A percentile compares a stretch with the other conserved stretches of the same genome.
These are phyloP conservation scores for Todiramphus chloris DNA, from an alignment of 2,113 vertebrate genomes.

Conservation along the genomic window DNA sequence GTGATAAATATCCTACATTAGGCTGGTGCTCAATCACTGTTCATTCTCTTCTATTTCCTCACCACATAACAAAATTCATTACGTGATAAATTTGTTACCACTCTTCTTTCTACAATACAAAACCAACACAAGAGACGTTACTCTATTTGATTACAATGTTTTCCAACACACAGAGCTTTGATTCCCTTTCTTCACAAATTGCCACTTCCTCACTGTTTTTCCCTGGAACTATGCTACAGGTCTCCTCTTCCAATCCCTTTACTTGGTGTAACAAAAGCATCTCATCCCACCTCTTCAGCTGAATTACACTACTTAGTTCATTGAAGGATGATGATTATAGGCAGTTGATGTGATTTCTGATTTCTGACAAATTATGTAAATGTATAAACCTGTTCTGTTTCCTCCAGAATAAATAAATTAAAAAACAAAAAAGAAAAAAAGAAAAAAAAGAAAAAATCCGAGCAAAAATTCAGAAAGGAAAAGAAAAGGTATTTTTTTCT, in stretches of 20 bases:
- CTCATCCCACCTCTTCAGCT: neutral
- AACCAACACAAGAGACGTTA: neutral
- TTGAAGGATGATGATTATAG: neutral
- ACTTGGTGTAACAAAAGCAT: neutral
- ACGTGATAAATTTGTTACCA: neutral
- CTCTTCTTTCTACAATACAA: neutral
- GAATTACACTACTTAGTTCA: neutral
- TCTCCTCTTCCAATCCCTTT: neutral
- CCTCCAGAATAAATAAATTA: neutral
- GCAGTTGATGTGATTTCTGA: neutral
- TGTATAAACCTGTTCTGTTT: neutral
- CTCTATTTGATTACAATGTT: slow-evolving; percentile 3
- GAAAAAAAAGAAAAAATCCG: neutral
- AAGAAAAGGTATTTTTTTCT: neutral
- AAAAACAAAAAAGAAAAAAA: neutral
- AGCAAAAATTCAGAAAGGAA: neutral
- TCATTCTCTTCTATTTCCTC: slow-evolving; percentile 19
- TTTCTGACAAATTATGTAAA: neutral
- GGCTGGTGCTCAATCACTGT: slow-evolving; percentile 48
- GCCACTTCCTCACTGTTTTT: neutral
- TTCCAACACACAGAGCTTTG: neutral
- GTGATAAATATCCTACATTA: slow-evolving; percentile 55
- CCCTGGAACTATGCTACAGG: neutral
- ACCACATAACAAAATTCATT: slow-evolving; percentile 16
- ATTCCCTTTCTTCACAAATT: neutral